These are phyloP conservation scores for Centropus bengalensis DNA, from an alignment of 2,113 vertebrate species.

Conservation along the genomic window DNA sequence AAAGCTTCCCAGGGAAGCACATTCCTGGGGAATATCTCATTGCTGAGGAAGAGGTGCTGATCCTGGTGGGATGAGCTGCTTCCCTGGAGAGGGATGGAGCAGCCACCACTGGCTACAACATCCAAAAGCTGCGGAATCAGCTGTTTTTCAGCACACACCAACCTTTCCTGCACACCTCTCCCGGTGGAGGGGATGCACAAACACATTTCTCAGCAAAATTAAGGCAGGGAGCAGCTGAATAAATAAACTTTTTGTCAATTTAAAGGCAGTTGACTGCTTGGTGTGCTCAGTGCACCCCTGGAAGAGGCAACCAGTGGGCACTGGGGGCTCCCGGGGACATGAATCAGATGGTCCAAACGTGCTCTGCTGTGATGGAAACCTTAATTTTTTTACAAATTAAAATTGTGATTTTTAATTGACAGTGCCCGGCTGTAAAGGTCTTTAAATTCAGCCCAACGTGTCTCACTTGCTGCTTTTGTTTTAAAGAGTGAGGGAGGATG, in stretches of 20 bases:
- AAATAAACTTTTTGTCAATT: not conserved
- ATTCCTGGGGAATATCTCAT: not conserved
- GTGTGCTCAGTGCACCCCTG: accelerated
- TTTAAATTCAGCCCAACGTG: not conserved
- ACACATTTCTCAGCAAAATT: not conserved
- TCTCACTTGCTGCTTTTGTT: not conserved
- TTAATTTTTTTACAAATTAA: no score
- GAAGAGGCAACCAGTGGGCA: not conserved
- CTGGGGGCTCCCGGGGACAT: not conserved
- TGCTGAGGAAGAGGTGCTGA: accelerated
- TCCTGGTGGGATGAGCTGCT: not conserved
- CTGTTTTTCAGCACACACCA: not conserved
- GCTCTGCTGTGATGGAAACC: not conserved
- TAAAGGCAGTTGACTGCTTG: not conserved
- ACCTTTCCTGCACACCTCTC: not conserved
- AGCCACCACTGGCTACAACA: accelerated
- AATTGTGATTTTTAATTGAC: no score
- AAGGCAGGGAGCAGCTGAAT: not conserved
- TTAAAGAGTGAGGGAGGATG: not conserved
- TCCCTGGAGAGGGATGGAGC: not conserved
- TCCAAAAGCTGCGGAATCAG: not conserved
- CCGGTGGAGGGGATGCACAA: not conserved
- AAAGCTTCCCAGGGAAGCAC: not conserved
- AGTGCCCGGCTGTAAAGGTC: accelerated
- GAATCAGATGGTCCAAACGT: not conserved